These are phyloP conservation scores for Oncorhynchus kisutch DNA, from an alignment of 2,113 vertebrate species.

Conservation along the genomic window DNA sequence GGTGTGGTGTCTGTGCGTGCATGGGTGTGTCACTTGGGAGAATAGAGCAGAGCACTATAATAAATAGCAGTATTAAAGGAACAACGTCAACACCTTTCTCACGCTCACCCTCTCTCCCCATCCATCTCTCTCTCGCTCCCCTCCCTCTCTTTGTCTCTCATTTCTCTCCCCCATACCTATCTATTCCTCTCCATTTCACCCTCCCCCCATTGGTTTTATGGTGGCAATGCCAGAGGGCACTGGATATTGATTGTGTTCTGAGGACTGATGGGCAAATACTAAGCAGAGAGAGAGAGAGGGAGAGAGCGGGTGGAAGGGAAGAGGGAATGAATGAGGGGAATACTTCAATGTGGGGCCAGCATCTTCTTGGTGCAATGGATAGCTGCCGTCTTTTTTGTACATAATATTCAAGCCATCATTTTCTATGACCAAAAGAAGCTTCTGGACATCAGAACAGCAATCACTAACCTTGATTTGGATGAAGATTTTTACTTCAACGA, in stretches of 20 bases:
- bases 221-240: slow-evolving; percentile 9
- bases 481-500: no score
- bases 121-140: neutral
- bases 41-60: slow-evolving; percentile 16
- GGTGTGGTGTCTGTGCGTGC: neutral
- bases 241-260: slow-evolving; percentile 44
- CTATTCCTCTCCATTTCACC: slow-evolving; percentile 7
- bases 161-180: neutral
- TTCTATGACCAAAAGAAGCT: no score
- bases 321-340: slow-evolving; percentile 12
- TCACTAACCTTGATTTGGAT: no score
- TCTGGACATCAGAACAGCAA: no score
- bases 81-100: neutral
- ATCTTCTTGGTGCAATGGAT: no score
- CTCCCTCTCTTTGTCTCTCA: neutral
- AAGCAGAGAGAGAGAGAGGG: no score
- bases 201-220: slow-evolving; percentile 10
- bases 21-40: neutral
- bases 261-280: slow-evolving; percentile 52
- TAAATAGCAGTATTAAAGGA: slow-evolving; percentile 20
- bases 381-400: no score
- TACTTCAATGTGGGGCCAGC: no score
- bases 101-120: no score
- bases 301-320: neutral
- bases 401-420: no score